phyloP scores from a whole-genome alignment of 2,888 invertebrate species.

The Dione juno region DNA sequence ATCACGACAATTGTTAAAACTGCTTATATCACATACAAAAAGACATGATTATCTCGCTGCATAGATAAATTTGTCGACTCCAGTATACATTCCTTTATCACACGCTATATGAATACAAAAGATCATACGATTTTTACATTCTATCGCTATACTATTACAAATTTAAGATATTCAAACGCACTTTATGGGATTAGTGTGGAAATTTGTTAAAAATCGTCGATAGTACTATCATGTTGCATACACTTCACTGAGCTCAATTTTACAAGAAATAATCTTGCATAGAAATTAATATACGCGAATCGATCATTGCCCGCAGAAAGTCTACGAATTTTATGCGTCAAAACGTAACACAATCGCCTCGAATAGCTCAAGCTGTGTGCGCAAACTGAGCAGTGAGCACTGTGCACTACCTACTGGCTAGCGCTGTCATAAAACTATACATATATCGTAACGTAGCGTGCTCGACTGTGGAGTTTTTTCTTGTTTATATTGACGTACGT shows the following conservation, averaged over 20 bases:
- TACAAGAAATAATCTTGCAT: constrained; percentile 49
- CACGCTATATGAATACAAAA: constrained; percentile 33
- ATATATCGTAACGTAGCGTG: constrained; percentile 61
- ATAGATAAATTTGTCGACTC: not conserved
- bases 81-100: constrained; percentile 16
- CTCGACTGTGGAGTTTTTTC: constrained; percentile 65
- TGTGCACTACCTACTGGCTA: constrained; percentile 69
- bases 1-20: constrained; percentile 56
- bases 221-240: constrained; percentile 51
- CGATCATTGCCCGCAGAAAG: constrained; percentile 68
- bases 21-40: constrained; percentile 7
- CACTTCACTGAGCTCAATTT: constrained; percentile 57
- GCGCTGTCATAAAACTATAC: constrained; percentile 71
- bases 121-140: constrained; percentile 60
- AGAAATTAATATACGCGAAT: constrained; percentile 60
- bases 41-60: constrained; percentile 11
- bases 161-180: constrained; percentile 56
- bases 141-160: constrained; percentile 55
- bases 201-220: constrained; percentile 60
- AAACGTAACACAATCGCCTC: constrained; percentile 70
- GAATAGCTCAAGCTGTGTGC: constrained; percentile 71
- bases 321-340: constrained; percentile 58
- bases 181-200: constrained; percentile 56
- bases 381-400: constrained; percentile 63
- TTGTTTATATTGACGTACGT: constrained; percentile 78